A percentile compares a stretch with the other conserved stretches of the same genome.
Conservation (phyloP, 2,113 vertebrate species). For the Myotis yumanensis region DNA sequence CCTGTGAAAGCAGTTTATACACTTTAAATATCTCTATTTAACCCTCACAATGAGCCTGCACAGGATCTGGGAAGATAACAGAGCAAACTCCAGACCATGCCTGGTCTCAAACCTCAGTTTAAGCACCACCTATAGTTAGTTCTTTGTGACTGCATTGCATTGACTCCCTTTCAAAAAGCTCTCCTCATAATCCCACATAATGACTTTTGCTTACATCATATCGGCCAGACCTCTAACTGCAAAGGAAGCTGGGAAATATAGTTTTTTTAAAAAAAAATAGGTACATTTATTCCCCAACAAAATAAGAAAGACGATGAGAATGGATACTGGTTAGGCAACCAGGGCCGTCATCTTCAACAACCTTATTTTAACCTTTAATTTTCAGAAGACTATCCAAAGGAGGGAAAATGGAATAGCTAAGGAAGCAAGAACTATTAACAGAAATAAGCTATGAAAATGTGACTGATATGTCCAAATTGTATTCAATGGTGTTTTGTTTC, state of each 20-base stretch:
- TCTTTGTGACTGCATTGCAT: background rate
- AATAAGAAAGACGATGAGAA: background rate
- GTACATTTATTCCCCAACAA: background rate
- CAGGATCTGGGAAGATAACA: background rate
- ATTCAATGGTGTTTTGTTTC: background rate
- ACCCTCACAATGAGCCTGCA: background rate
- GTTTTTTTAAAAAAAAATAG: background rate
- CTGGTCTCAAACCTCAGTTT: background rate
- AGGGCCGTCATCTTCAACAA: background rate
- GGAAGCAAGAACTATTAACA: background rate
- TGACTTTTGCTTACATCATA: background rate
- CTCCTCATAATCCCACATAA: background rate
- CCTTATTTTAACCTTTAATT: background rate
- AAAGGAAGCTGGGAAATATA: background rate
- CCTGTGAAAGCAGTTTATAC: background rate
- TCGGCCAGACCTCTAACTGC: background rate
- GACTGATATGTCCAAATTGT: background rate
- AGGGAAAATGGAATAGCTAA: background rate
- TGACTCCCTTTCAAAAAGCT: background rate
- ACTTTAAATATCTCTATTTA: background rate
- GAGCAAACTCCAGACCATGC: too few species aligned
- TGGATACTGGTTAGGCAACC: background rate
- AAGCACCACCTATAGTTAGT: background rate
- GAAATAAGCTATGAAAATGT: background rate
- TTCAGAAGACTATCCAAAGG: background rate